Evolutionary conservation across 2,113 vertebrate species (phyloP).

Genomic region (Aptenodytes patagonicus): DNA sequence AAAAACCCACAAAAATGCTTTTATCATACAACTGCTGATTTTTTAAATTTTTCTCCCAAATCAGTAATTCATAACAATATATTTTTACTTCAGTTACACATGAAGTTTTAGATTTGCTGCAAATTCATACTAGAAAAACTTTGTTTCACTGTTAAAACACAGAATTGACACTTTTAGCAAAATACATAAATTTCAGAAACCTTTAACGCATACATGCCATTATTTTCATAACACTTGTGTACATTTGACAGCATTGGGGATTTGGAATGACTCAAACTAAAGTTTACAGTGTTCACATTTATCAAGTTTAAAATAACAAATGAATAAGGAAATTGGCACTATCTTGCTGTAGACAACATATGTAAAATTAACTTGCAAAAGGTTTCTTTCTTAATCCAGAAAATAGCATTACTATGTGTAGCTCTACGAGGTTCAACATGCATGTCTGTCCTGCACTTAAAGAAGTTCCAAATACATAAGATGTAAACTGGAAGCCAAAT

Average conservation of each 20-base stretch:
- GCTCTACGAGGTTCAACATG: neutral
- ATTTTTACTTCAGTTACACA: neutral
- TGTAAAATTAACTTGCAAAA: neutral
- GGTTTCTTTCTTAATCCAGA: neutral
- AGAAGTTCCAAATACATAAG: neutral
- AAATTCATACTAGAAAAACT: neutral
- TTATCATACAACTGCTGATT: neutral
- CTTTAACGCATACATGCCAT: neutral
- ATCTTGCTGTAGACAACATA: neutral
- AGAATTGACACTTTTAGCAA: neutral
- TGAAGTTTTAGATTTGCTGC: neutral
- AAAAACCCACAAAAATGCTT: neutral
- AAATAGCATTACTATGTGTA: neutral
- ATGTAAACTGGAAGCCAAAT: neutral
- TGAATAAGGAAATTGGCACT: neutral
- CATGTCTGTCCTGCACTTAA: neutral
- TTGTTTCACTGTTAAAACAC: neutral
- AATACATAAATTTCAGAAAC: neutral
- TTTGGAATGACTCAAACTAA: neutral
- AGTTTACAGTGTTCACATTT: neutral
- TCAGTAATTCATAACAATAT: neutral
- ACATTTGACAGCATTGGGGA: neutral
- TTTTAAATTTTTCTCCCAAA: neutral
- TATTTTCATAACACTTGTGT: neutral
- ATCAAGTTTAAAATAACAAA: neutral